Evolutionary conservation across 2,797 vertebrate genomes (phyloP).

Genomic region (Pangasius larnaudii): DNA sequence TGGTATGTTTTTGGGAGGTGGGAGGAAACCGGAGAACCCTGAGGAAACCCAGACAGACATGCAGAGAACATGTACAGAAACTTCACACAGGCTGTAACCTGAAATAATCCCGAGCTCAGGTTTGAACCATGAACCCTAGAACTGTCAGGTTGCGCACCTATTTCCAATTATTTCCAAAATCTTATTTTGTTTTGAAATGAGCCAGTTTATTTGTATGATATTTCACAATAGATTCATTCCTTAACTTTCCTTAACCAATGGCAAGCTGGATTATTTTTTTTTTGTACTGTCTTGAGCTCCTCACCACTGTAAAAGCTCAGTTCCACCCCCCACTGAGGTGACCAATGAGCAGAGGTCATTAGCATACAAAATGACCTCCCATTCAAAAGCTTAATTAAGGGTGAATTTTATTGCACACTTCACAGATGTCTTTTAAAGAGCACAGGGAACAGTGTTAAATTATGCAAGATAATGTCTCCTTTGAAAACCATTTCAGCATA

Average conservation of each 20-base stretch:
- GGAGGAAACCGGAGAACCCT: not conserved
- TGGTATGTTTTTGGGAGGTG: not conserved
- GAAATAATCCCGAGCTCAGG: not conserved
- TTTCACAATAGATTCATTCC: not conserved
- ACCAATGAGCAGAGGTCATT: not conserved
- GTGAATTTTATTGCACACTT: not conserved
- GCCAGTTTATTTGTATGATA: not conserved
- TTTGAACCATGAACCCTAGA: not conserved
- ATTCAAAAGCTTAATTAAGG: not conserved
- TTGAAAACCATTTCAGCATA: constrained; percentile 11
- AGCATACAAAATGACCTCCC: not conserved
- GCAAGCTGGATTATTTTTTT: not conserved
- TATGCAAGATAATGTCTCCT: constrained; percentile 10
- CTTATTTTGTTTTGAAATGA: not conserved
- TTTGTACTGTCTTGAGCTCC: not conserved
- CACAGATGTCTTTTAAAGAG: constrained; percentile 17
- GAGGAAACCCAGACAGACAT: not conserved
- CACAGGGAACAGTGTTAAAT: constrained; percentile 9
- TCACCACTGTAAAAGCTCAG: not conserved
- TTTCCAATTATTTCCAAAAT: not conserved
- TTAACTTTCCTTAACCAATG: not conserved
- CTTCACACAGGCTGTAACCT: not conserved
- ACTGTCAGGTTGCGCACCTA: not conserved
- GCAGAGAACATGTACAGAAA: not conserved
- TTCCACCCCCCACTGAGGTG: too few relatives aligned